Conservation (phyloP, 2,888 invertebrate genomes). For the Zygothrica quintamaculata region DNA sequence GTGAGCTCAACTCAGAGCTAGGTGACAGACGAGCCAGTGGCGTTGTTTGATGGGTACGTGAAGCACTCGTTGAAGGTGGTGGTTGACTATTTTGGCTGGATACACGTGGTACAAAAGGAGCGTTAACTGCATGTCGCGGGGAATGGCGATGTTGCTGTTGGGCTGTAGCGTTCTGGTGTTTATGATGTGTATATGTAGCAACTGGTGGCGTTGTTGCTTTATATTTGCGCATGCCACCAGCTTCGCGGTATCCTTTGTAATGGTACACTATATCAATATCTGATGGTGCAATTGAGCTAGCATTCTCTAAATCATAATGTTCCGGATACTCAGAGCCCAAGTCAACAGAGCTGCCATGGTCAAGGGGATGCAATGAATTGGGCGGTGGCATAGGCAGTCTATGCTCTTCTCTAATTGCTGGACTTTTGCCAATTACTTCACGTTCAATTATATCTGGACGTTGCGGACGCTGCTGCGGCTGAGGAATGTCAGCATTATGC, state of each 20-base stretch:
- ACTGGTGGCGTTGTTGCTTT: constrained; percentile 94
- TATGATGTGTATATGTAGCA: constrained; percentile 90
- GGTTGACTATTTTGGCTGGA: constrained; percentile 89
- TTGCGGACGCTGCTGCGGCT: constrained; percentile 89
- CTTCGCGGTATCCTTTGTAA: constrained; percentile 96
- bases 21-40: constrained; percentile 95
- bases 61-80: constrained; percentile 87
- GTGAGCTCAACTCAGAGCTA: constrained; percentile 95
- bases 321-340: constrained; percentile 93
- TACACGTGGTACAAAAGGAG: constrained; percentile 90
- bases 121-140: constrained; percentile 87
- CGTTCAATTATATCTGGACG: constrained; percentile 97
- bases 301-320: constrained; percentile 98
- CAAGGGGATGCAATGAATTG: constrained; percentile 90
- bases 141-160: constrained; percentile 92
- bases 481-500: constrained; percentile 87
- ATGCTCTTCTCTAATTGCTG: constrained; percentile 91
- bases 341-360: constrained; percentile 90
- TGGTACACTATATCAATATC: constrained; percentile 98
- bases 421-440: constrained; percentile 93
- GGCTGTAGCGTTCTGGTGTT: constrained; percentile 88
- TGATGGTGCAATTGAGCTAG: constrained; percentile 98
- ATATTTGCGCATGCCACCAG: constrained; percentile 92
- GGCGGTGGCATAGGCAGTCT: constrained; percentile 91
- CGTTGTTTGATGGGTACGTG: constrained; percentile 93